Evolutionary conservation across 2,113 vertebrate genomes (phyloP).

Genomic region (Phrynosoma blainvillii): DNA sequence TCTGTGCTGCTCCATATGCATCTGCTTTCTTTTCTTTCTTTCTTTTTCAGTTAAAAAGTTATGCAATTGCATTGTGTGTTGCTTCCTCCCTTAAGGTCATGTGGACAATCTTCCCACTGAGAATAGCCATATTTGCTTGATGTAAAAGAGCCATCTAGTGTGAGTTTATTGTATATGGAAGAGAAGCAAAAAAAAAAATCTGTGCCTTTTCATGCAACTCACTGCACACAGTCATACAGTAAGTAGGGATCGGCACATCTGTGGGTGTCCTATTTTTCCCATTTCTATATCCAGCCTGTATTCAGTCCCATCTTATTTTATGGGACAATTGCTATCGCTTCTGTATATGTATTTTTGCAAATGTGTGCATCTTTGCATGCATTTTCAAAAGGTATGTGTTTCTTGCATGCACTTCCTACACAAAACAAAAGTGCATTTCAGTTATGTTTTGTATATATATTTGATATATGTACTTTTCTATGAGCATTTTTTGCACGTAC

Average conservation of each 20-base stretch:
- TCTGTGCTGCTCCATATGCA: neutral
- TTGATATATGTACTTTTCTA: no score
- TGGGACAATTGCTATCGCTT: no score
- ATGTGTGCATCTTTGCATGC: no score
- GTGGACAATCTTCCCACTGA: conserved; percentile 21
- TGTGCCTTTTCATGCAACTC: conserved; percentile 11
- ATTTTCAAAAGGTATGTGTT: no score
- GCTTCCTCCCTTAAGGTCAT: neutral
- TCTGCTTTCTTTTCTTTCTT: neutral
- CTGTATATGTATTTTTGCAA: no score
- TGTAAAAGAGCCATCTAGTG: conserved; percentile 49
- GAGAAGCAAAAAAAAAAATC: conserved; percentile 9
- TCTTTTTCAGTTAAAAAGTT: no score
- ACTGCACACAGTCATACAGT: neutral
- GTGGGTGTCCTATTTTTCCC: neutral
- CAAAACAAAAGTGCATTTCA: no score
- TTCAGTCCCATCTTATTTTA: no score
- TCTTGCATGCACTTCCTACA: no score
- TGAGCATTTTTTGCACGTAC: no score
- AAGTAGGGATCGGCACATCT: neutral
- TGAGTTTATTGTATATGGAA: conserved; percentile 44
- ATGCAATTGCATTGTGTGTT: accelerated
- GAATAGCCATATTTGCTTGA: conserved; percentile 56
- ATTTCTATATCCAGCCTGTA: neutral
- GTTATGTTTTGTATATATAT: no score